phyloP scores from a whole-genome alignment of 2,888 invertebrate species.

The Anorthoa munda region DNA sequence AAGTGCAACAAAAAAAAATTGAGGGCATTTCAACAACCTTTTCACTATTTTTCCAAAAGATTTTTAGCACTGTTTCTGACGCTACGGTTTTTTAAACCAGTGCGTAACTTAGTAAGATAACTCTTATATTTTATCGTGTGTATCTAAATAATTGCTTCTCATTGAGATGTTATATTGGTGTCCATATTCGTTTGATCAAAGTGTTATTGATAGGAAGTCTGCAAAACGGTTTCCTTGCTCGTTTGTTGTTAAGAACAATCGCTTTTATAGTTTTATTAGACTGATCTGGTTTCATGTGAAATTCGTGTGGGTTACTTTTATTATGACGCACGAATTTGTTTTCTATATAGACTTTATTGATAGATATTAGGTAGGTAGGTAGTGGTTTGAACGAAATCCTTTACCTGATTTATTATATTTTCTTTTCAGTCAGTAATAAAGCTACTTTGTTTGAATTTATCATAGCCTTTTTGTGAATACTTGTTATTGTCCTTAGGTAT shows the following conservation, averaged over 20 bases:
- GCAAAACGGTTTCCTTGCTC: conserved; percentile 66
- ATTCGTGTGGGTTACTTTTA: conserved; percentile 46
- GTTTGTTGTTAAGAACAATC: conserved; percentile 53
- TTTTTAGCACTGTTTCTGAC: background rate
- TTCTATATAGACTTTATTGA: no score
- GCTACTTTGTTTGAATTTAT: no score
- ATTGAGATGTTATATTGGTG: conserved; percentile 63
- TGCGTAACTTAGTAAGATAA: conserved; percentile 61
- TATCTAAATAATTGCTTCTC: conserved; percentile 76
- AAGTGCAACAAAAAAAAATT: no score
- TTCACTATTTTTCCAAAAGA: no score
- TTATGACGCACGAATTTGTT: background rate
- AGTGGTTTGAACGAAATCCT: no score
- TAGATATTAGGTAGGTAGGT: no score
- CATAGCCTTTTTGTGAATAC: no score
- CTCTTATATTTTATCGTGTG: conserved; percentile 71
- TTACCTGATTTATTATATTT: no score
- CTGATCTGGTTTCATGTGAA: conserved; percentile 58
- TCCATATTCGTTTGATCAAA: conserved; percentile 65
- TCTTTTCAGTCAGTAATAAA: no score
- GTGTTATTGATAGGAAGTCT: conserved; percentile 69
- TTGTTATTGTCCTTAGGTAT: no score
- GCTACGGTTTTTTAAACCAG: conserved; percentile 31
- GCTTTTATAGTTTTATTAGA: conserved; percentile 61
- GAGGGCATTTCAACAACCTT: no score